phyloP scores from a whole-genome alignment of 1,140 invertebrate species.

The Drosophila mojavensis region DNA sequence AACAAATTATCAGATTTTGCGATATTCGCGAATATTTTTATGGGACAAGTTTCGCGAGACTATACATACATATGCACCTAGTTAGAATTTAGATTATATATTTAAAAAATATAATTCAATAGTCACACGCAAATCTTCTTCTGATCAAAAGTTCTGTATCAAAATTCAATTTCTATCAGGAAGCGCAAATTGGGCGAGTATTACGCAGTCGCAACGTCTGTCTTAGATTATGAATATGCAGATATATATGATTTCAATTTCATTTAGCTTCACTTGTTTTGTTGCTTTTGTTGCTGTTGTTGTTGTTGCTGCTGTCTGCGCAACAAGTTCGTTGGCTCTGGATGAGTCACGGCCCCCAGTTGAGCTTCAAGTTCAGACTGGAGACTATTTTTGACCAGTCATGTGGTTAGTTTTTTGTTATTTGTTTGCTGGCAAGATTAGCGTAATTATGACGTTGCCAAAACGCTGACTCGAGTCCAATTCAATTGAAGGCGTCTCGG shows the following conservation, averaged over 20 bases:
- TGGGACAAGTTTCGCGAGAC: not conserved
- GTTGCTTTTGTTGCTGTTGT: not conserved
- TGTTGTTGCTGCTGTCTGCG: slow-evolving; percentile 14
- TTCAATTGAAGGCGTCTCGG: slow-evolving; percentile 32
- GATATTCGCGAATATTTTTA: too few species aligned
- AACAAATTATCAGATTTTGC: too few species aligned
- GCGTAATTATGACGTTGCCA: slow-evolving; percentile 53
- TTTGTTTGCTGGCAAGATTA: slow-evolving; percentile 10
- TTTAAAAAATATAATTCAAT: too few species aligned
- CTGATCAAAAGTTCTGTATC: too few species aligned
- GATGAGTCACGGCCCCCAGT: slow-evolving; percentile 47
- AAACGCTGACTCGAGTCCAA: slow-evolving; percentile 10
- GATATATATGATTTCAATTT: not conserved
- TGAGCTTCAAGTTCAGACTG: slow-evolving; percentile 47
- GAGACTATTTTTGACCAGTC: slow-evolving; percentile 47
- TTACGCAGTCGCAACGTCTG: too few species aligned
- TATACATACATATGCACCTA: not conserved
- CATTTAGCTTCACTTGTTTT: slow-evolving; percentile 20
- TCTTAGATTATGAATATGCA: not conserved
- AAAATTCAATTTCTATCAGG: too few species aligned
- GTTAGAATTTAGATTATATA: too few species aligned
- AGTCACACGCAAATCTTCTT: too few species aligned
- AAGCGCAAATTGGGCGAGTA: too few species aligned
- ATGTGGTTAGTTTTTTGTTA: slow-evolving; percentile 21
- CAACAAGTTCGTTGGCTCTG: slow-evolving; percentile 69